phyloP scores from a whole-genome alignment of 2,113 vertebrate genomes.

The Pipa parva region DNA sequence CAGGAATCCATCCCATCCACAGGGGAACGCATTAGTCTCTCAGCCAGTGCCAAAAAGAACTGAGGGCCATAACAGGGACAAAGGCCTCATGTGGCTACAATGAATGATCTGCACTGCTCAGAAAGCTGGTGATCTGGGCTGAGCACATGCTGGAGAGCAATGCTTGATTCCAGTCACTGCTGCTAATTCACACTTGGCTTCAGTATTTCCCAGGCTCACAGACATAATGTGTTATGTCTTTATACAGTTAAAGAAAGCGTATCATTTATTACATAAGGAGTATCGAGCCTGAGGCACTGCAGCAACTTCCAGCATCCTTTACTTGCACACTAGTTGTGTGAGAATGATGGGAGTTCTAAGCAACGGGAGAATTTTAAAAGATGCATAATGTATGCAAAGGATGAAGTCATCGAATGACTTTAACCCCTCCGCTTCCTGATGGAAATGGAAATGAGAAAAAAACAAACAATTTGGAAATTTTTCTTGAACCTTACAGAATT shows the following conservation, averaged over 20 bases:
- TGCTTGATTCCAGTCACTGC: conserved; percentile 26
- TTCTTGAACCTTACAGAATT: no score
- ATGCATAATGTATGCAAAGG: no score
- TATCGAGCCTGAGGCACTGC: not conserved
- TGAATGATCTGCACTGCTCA: conserved; percentile 36
- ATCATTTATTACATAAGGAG: not conserved
- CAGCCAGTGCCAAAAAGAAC: conserved; percentile 27
- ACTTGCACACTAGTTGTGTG: not conserved
- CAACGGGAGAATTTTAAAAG: no score
- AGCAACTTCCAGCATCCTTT: not conserved
- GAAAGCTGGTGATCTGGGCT: conserved; percentile 21
- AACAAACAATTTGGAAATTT: no score
- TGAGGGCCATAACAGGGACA: conserved; percentile 35
- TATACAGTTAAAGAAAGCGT: conserved; percentile 19
- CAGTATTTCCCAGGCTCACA: conserved; percentile 34
- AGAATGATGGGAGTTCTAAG: no score
- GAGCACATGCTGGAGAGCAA: conserved; percentile 32
- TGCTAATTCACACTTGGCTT: conserved; percentile 40
- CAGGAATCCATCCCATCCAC: conserved; percentile 33
- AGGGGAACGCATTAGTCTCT: conserved; percentile 30
- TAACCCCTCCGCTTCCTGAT: no score
- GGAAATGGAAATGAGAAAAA: no score
- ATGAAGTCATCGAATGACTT: no score
- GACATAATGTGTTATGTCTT: conserved; percentile 41
- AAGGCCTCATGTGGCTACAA: conserved; percentile 28